phyloP scores from a whole-genome alignment of 2,113 vertebrate species.

The Leptosomus discolor region DNA sequence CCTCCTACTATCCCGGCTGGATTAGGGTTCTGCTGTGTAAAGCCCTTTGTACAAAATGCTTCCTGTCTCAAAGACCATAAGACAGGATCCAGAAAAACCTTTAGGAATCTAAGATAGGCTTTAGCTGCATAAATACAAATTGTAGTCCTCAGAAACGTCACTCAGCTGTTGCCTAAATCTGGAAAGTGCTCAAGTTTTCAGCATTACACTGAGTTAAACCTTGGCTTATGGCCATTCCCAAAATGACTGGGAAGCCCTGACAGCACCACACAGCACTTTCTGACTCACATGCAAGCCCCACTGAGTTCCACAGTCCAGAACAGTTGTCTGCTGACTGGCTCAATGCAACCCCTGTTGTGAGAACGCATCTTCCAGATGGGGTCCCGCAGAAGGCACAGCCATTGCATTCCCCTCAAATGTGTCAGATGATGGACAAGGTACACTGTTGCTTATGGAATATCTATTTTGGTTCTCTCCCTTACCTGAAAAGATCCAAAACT shows the following conservation, averaged over 20 bases:
- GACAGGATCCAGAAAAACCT: background rate
- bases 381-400: background rate
- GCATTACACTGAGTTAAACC: background rate
- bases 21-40: background rate
- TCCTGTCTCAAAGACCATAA: background rate
- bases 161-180: background rate
- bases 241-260: background rate
- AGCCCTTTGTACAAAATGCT: background rate
- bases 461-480: background rate
- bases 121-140: background rate
- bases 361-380: rapidly evolving
- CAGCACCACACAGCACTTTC: background rate
- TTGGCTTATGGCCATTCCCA: background rate
- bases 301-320: background rate
- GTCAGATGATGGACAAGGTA: background rate
- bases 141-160: background rate
- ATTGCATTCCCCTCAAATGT: background rate
- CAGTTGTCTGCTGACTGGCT: background rate
- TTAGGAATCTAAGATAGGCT: background rate
- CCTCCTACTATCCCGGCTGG: background rate
- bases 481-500: background rate
- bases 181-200: background rate
- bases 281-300: background rate
- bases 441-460: background rate
- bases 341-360: background rate